Evolutionary conservation across 1,140 invertebrate species (phyloP).

Genomic region (Zaprionus lachaisei): DNA sequence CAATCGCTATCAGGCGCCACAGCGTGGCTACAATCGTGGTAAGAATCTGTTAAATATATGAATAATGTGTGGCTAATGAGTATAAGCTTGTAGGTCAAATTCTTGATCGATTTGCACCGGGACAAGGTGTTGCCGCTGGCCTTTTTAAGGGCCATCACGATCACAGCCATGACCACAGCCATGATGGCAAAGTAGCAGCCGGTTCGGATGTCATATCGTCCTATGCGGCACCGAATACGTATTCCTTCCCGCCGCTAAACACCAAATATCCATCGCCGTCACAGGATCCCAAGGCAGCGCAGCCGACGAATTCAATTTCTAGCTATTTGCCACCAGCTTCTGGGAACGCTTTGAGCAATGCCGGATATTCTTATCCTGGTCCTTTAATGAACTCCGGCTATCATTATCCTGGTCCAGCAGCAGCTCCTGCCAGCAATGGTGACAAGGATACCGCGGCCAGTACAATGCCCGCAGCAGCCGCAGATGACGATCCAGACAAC

Average conservation of each 20-base stretch:
- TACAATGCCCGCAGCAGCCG: slow-evolving; percentile 17
- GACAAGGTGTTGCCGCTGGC: slow-evolving; percentile 69
- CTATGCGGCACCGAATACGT: slow-evolving; percentile 64
- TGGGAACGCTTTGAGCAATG: slow-evolving; percentile 53
- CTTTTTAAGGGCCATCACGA: slow-evolving; percentile 61
- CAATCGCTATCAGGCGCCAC: slow-evolving; percentile 34
- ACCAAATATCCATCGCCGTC: slow-evolving; percentile 71
- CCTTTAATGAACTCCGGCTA: slow-evolving; percentile 52
- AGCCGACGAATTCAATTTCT: slow-evolving; percentile 57
- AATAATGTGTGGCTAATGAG: neutral
- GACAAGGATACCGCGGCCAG: slow-evolving; percentile 63
- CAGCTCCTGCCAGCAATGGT: slow-evolving; percentile 25
- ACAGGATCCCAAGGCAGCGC: slow-evolving; percentile 60
- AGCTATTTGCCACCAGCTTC: slow-evolving; percentile 80
- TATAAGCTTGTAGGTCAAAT: slow-evolving; percentile 37
- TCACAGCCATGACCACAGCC: slow-evolving; percentile 46
- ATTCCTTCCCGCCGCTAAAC: slow-evolving; percentile 77
- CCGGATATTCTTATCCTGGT: slow-evolving; percentile 58
- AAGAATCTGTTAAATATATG: neutral
- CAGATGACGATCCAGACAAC: slow-evolving; percentile 60
- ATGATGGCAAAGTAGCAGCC: slow-evolving; percentile 54
- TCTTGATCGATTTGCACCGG: slow-evolving; percentile 72
- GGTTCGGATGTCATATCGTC: slow-evolving; percentile 61
- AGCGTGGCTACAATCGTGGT: slow-evolving; percentile 51
- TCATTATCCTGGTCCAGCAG: slow-evolving; percentile 64